A percentile compares a stretch with the other conserved stretches of the same genome.
These are phyloP conservation scores for sheep (Ovis aries) DNA, from an alignment of 2,113 vertebrate species.

Conservation along the genomic window DNA sequence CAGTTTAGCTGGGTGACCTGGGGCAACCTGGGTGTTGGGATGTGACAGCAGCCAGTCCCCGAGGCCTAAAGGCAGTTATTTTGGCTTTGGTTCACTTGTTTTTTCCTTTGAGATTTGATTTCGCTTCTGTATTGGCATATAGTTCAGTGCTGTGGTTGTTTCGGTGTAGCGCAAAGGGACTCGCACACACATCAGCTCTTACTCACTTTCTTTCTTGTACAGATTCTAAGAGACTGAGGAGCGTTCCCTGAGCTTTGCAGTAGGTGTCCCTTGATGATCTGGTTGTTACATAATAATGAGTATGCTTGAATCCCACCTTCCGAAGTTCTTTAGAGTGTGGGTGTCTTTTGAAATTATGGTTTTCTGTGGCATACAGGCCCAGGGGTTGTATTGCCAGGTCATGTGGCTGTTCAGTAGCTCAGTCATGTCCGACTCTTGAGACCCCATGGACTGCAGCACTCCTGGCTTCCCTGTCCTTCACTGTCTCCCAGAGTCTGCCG, in stretches of 20 bases:
- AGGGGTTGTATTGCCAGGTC: neutral
- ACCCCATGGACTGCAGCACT: neutral
- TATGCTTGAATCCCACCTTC: neutral
- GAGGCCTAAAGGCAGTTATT: neutral
- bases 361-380: neutral
- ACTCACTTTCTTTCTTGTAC: neutral
- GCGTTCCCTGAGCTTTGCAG: neutral
- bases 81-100: neutral
- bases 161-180: accelerated
- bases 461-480: neutral
- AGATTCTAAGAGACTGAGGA: neutral
- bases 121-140: neutral
- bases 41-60: neutral
- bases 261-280: neutral
- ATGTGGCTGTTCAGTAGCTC: neutral
- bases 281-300: neutral
- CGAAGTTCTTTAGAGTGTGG: neutral
- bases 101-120: neutral
- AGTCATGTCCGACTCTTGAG: neutral
- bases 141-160: neutral
- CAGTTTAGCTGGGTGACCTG: neutral
- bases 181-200: neutral
- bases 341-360: neutral
- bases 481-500: neutral
- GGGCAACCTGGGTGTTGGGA: neutral